phyloP scores from a whole-genome alignment of 2,113 vertebrate species.

The Crotalus tigris region DNA sequence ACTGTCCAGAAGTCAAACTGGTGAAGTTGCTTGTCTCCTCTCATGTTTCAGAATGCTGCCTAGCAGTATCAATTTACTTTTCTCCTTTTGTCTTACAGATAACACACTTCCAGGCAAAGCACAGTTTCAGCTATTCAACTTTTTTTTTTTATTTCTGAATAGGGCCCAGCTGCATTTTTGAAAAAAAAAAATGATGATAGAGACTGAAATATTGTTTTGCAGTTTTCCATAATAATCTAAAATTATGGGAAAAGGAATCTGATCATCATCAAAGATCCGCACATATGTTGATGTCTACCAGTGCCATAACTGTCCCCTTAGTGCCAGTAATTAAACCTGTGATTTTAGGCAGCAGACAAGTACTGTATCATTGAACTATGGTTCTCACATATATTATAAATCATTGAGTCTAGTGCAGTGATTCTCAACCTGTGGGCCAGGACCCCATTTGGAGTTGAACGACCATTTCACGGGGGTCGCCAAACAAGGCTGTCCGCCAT shows the following conservation, averaged over 20 bases:
- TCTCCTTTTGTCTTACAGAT: background rate
- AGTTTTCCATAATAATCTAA: background rate
- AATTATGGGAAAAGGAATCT: background rate
- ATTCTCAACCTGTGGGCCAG: no score
- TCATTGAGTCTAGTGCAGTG: no score
- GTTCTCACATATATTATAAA: background rate
- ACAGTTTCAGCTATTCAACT: background rate
- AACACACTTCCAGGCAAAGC: background rate
- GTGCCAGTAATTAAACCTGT: background rate
- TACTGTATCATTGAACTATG: background rate
- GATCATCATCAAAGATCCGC: background rate
- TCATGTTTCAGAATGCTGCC: background rate
- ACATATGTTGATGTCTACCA: background rate
- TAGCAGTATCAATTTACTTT: background rate
- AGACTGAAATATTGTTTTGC: background rate
- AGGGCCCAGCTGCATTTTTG: background rate
- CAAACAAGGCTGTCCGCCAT: no score
- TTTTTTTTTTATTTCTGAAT: background rate
- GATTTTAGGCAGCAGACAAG: background rate
- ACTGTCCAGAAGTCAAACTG: background rate
- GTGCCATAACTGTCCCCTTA: background rate
- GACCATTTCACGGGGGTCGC: no score
- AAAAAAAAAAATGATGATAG: background rate
- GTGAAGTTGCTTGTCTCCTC: background rate
- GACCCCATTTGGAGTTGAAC: no score